These are phyloP conservation scores for Calameuta pallipes DNA, from an alignment of 2,888 invertebrate species.

Conservation along the genomic window DNA sequence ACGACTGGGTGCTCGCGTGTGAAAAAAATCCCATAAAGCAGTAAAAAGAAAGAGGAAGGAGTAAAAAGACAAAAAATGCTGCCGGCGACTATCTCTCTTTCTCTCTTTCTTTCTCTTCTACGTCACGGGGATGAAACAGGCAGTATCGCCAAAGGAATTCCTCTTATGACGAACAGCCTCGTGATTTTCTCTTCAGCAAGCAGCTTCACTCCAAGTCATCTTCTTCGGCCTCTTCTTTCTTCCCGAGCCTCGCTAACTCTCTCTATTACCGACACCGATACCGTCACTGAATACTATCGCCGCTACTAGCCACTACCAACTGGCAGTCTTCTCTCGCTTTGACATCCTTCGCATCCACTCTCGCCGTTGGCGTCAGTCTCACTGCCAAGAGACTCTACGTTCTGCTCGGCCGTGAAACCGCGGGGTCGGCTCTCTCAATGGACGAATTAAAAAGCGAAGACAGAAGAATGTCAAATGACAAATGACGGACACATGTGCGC, in stretches of 20 bases:
- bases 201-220: conserved; percentile 31
- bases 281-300: neutral
- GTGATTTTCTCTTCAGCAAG: conserved; percentile 54
- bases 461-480: conserved; percentile 54
- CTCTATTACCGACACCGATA: conserved; percentile 19
- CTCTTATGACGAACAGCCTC: conserved; percentile 64
- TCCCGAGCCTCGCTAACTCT: conserved; percentile 28
- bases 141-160: conserved; percentile 62
- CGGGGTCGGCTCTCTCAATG: conserved; percentile 30
- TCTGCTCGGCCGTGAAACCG: conserved; percentile 30
- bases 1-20: conserved; percentile 61
- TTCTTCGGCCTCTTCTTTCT: conserved; percentile 11
- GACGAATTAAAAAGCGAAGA: conserved; percentile 51
- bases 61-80: conserved; percentile 11
- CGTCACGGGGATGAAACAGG: conserved; percentile 38
- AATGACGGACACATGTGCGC: conserved; percentile 54
- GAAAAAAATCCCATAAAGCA: conserved; percentile 66
- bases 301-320: conserved; percentile 18
- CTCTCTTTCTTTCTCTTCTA: neutral
- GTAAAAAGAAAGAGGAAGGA: conserved; percentile 55
- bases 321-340: conserved; percentile 1
- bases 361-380: conserved; percentile 13
- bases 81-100: neutral
- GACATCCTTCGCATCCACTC: conserved; percentile 22
- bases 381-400: neutral